Conservation (phyloP, 2,888 invertebrate species). For the Mythimna pallens region DNA sequence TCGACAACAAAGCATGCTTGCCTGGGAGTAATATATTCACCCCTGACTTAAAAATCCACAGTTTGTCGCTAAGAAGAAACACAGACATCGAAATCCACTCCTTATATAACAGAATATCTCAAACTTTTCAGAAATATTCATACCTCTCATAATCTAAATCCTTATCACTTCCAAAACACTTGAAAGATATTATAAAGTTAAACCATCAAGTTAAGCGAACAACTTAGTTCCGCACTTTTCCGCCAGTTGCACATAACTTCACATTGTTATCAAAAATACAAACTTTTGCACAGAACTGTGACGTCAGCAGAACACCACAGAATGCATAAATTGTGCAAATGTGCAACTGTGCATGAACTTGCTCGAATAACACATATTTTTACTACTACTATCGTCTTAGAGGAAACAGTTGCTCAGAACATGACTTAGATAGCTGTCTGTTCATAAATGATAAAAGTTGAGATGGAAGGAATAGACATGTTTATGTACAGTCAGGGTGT, state of each 20-base stretch:
- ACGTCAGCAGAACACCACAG: conserved; percentile 34
- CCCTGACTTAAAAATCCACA: too few species aligned
- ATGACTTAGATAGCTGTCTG: neutral
- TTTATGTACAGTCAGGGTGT: neutral
- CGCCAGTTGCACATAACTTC: conserved; percentile 24
- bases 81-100: too few species aligned
- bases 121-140: conserved; percentile 25
- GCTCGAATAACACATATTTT: conserved; percentile 39
- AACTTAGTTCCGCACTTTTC: conserved; percentile 14
- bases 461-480: neutral
- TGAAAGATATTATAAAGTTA: conserved; percentile 33
- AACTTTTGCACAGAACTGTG: conserved; percentile 38
- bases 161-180: conserved; percentile 47
- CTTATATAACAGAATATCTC: neutral
- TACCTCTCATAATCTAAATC: conserved; percentile 31
- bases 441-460: conserved; percentile 31
- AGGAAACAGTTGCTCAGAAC: neutral
- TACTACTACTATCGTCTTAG: conserved; percentile 3
- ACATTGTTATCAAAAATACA: conserved; percentile 39
- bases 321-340: conserved; percentile 51
- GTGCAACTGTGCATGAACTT: conserved; percentile 36
- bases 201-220: conserved; percentile 7
- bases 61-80: too few species aligned
- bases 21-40: too few species aligned
- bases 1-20: too few species aligned